Base-by-base conservation (phyloP, 1,140 invertebrate species). In the Danaus melanippus region DNA sequence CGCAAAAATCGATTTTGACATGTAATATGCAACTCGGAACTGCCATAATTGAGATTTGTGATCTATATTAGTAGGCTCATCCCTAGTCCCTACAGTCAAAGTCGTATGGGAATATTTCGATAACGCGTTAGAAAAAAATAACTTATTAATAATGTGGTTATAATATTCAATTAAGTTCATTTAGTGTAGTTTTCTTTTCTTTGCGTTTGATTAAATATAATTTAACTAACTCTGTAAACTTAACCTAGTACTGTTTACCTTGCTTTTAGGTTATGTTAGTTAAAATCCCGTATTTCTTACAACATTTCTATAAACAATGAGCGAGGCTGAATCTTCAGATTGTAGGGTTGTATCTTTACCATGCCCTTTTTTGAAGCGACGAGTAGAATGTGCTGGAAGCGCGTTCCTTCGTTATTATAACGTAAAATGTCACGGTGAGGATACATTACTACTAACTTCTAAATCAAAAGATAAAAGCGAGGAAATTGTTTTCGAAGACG, bases 401-500 rank as follows among this genome's bases (percentile, higher is more conserved):
- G 72, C 79, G 10, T 86, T 83, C 56, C 62, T 87, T 43, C 74
- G 78, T 55, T 87, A 83, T 73, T 78, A 82, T 62, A 87, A 78
- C 48, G 76, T 86, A 41, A 85, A 83, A 71, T 81, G 79, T 64
- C 79, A 86, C 64, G 84, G 84, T 8, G 80, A 81, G 61, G 78
- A 81, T 72, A 79, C 75, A 32, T 73, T 72, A 57, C 64, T 79
- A 21, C 63, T 76, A 60, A 74, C 74, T 39, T 78, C 76, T 39
- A 71, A 84, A 53, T 76, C 80, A 21, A 89, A 90, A 56, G 88
- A 91, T 59, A 89, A 90, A 69, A 76, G 88, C 11, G 89, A 89
- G 54, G 88, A 90, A 64, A 87, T 90, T 52, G 81, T 89, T 11
- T 91, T 93, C 61, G 94, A 95, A 66, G 94, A 96, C 63, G 93